phyloP scores from a whole-genome alignment of 2,888 invertebrate genomes.

The Andrena chrysosceles region DNA sequence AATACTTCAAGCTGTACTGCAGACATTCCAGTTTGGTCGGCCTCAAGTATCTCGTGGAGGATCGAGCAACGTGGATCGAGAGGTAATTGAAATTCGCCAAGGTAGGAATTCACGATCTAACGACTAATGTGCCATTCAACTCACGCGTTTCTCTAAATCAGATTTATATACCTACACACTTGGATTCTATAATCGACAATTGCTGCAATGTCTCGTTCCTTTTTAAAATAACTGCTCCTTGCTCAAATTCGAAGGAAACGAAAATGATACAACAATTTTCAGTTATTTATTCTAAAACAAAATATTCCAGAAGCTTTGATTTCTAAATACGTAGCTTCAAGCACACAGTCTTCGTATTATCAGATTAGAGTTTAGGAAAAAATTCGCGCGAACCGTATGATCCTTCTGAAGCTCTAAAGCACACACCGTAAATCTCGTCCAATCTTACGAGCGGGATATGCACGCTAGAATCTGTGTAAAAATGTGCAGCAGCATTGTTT shows the following conservation, averaged over 20 bases:
- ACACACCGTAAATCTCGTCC: slow-evolving; percentile 23
- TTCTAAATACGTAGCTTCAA: neutral
- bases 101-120: neutral
- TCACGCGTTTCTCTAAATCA: no score
- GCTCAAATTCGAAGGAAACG: no score
- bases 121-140: neutral
- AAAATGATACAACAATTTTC: no score
- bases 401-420: neutral
- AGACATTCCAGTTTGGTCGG: slow-evolving; percentile 71
- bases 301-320: neutral
- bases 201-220: no score
- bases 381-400: neutral
- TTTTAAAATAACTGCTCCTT: no score
- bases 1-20: slow-evolving; percentile 69
- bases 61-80: slow-evolving; percentile 67
- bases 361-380: neutral
- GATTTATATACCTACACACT: no score
- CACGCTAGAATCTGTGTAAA: neutral
- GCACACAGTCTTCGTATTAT: neutral
- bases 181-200: no score
- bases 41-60: slow-evolving; percentile 70
- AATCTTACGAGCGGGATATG: neutral
- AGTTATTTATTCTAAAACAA: neutral
- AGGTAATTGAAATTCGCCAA: slow-evolving; percentile 66
- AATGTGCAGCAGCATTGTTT: neutral